Conservation (phyloP, 2,888 invertebrate species). For the Leucozona laternaria region DNA sequence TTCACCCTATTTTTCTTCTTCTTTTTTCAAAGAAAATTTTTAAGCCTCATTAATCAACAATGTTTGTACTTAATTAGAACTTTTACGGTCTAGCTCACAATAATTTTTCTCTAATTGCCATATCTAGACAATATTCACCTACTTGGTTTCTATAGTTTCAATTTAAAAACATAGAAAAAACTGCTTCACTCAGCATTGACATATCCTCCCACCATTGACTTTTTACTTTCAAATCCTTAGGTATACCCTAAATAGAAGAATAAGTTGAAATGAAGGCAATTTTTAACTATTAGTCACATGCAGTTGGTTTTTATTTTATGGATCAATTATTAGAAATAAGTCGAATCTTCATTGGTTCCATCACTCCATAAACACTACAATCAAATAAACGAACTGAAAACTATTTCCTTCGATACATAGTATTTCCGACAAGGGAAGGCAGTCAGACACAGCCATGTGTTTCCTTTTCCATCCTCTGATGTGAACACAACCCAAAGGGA, state of each 20-base stretch:
- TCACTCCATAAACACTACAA: constrained; percentile 57
- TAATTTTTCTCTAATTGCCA: neutral
- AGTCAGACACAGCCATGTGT: constrained; percentile 9
- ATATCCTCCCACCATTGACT: neutral
- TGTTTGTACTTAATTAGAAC: neutral
- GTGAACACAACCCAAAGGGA: constrained; percentile 28
- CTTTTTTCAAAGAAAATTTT: neutral
- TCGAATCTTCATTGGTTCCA: constrained; percentile 44
- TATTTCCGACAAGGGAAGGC: neutral
- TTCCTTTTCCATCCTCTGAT: neutral
- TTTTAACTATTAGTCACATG: constrained; percentile 69
- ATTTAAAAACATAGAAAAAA: neutral
- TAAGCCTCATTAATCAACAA: constrained; percentile 15
- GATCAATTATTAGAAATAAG: constrained; percentile 61
- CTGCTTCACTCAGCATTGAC: neutral
- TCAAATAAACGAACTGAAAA: constrained; percentile 50
- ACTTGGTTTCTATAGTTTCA: neutral
- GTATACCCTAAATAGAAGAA: neutral
- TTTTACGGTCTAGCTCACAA: constrained; percentile 6
- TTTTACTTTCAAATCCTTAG: constrained; percentile 14
- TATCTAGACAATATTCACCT: neutral
- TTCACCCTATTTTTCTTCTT: neutral
- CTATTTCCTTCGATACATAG: constrained; percentile 22
- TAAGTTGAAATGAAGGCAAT: constrained; percentile 42
- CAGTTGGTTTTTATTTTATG: constrained; percentile 56